Base-by-base conservation (phyloP, 2,113 vertebrate genomes). In the Loxodonta africana region DNA sequence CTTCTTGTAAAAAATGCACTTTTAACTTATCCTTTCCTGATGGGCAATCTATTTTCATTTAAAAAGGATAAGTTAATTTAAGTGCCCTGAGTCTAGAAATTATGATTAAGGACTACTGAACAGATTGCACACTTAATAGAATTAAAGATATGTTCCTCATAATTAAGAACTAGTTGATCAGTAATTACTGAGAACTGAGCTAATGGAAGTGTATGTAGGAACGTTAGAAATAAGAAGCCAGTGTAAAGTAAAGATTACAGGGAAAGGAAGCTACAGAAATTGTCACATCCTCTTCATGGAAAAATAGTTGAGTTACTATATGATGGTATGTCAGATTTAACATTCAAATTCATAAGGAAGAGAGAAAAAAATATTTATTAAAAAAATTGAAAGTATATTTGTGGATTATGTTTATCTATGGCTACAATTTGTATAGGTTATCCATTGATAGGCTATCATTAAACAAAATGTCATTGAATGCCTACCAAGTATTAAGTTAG, bases 11-110 rank as follows among this genome's bases (percentile, higher is more conserved):
- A 85, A 97, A 90, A 8, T 48, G 8, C 23, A 73, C 20, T 51
- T 93, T 83, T 51, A 96, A 84, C 11, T 77, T 96, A 93, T 33
- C 14, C 3, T 84, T 91, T 62, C 7, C 8, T 78, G 2, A 53
- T 73, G 5, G 12, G 51, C 74, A 86, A 83, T 77, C 44, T 74
- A 28, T 95, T 91, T 95, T 96, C 0, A 77, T 91, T 51, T 69
- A 81, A 88, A 87, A 82, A 88, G 44, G 74, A 60, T 86, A 83
- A 95, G 84, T 82, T 48, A 95, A 83, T 90, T 92, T 63, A 77
- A 93, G 44, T 83, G 8, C 4, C 2, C n/a, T 46, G 8, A 62
- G 48, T 60, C 15, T 20, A 62, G 18, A 91, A 88, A 93, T 94
- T 82, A 18, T 60, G n/a, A 63, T 69, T 80, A 87, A 91, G 15